phyloP scores from a whole-genome alignment of 2,888 invertebrate genomes.

The Baccha elongata region DNA sequence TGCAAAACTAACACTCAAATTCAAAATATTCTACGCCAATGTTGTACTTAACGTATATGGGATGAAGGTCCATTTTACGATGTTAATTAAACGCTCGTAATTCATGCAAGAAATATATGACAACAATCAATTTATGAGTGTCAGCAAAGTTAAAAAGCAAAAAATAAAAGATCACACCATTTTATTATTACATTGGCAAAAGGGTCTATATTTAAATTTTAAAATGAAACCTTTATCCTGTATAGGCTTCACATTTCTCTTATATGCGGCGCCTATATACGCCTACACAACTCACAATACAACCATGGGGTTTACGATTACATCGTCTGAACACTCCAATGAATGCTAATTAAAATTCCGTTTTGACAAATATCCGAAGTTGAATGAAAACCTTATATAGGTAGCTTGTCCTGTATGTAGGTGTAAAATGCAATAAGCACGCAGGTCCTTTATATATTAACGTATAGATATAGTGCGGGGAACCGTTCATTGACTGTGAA shows the following conservation, averaged over 20 bases:
- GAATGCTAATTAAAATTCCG: slow-evolving; percentile 64
- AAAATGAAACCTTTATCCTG: slow-evolving; percentile 6
- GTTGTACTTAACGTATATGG: neutral
- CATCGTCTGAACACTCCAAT: slow-evolving; percentile 42
- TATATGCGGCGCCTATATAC: neutral
- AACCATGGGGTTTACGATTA: slow-evolving; percentile 15
- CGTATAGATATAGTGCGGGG: neutral
- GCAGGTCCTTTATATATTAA: neutral
- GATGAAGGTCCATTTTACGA: too few species aligned
- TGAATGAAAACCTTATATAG: slow-evolving; percentile 13
- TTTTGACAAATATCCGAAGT: slow-evolving; percentile 54
- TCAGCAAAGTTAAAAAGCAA: slow-evolving; percentile 6
- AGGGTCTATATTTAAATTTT: slow-evolving; percentile 15
- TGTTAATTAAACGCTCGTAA: slow-evolving; percentile 1
- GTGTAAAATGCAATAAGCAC: slow-evolving; percentile 27
- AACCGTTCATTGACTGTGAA: slow-evolving; percentile 34
- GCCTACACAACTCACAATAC: neutral
- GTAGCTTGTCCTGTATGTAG: neutral
- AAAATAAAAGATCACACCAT: neutral
- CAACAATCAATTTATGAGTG: slow-evolving; percentile 1
- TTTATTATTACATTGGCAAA: neutral
- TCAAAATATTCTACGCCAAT: neutral
- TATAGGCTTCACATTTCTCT: neutral
- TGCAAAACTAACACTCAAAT: too few species aligned
- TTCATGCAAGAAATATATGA: neutral